Conservation (phyloP, 2,888 invertebrate species). For the Apocheima hispidaria region DNA sequence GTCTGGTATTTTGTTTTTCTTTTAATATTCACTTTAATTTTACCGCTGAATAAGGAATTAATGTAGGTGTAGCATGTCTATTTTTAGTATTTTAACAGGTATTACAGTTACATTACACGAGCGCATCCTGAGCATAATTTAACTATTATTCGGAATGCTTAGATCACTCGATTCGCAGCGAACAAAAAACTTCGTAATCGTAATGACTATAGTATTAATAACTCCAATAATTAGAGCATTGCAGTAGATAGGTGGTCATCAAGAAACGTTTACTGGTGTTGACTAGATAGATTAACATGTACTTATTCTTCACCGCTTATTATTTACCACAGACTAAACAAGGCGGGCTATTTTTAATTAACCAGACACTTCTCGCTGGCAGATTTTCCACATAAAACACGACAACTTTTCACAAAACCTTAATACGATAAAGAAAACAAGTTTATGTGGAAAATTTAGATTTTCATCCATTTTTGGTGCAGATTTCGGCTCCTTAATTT, state of each 20-base stretch:
- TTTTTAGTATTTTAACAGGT: constrained; percentile 45
- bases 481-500: too few species aligned
- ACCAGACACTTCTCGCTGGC: too few species aligned
- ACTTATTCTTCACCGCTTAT: too few species aligned
- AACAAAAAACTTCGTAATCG: neutral
- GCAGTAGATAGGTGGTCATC: constrained; percentile 2
- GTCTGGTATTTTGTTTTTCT: too few species aligned
- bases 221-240: neutral
- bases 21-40: too few species aligned
- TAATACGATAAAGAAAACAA: too few species aligned
- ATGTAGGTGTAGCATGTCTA: constrained; percentile 41
- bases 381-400: too few species aligned
- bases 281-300: neutral
- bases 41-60: constrained; percentile 32
- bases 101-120: constrained; percentile 36
- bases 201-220: neutral
- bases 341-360: too few species aligned
- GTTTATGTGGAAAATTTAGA: too few species aligned
- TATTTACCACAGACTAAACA: too few species aligned
- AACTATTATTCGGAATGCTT: constrained; percentile 3
- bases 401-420: too few species aligned
- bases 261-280: constrained; percentile 4
- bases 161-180: neutral
- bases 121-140: constrained; percentile 35
- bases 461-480: too few species aligned